Conservation (phyloP, 1,140 invertebrate genomes). For the Bilobella aurantiaca region DNA sequence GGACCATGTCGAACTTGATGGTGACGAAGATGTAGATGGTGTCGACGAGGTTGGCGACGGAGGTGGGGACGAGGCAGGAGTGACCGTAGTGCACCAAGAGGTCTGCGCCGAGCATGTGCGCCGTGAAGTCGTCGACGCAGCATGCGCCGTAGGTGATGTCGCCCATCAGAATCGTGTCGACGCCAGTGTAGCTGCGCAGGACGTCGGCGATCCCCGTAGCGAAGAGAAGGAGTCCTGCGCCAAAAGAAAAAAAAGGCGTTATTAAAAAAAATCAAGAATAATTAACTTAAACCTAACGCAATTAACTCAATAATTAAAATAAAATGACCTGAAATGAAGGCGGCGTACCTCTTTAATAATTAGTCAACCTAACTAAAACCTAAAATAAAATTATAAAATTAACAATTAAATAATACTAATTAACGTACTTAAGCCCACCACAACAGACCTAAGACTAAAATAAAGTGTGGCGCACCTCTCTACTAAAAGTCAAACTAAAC, state of each 20-base stretch:
- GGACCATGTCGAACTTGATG: constrained; percentile 43
- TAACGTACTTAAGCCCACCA: background rate
- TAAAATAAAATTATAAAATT: background rate
- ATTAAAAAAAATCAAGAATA: too few species aligned
- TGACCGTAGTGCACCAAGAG: constrained; percentile 96
- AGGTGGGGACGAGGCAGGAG: constrained; percentile 91
- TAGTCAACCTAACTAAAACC: too few species aligned
- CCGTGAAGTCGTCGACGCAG: constrained; percentile 95
- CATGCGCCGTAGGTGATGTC: constrained; percentile 99
- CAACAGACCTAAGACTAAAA: too few species aligned
- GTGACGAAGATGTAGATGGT: constrained; percentile 94
- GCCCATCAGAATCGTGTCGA: constrained; percentile 94
- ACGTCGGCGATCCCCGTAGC: constrained; percentile 89
- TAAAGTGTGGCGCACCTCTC: too few species aligned
- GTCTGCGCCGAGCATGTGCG: constrained; percentile 77
- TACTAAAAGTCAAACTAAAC: too few species aligned
- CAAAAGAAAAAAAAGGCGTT: background rate
- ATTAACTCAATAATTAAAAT: too few species aligned
- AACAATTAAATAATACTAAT: too few species aligned
- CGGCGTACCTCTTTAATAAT: too few species aligned
- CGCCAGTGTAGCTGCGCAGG: constrained; percentile 80
- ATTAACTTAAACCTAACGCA: too few species aligned
- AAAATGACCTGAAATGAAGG: too few species aligned
- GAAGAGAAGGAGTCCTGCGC: constrained; percentile 63
- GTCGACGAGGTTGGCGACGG: constrained; percentile 77